These are phyloP conservation scores for Limosa lapponica DNA, from an alignment of 2,797 vertebrate species.

Conservation along the genomic window DNA sequence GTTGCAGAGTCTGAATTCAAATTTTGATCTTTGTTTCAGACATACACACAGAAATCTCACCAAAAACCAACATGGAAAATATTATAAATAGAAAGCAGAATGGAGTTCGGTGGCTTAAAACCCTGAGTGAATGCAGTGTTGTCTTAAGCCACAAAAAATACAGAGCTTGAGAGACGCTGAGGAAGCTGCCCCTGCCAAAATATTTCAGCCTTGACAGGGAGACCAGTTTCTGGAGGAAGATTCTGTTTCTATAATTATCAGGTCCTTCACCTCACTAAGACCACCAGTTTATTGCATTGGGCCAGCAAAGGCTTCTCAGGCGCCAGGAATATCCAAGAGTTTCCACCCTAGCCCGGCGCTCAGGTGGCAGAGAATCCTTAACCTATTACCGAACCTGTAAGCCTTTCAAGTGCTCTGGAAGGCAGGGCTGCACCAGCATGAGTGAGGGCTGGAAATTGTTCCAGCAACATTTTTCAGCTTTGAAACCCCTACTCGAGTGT, in stretches of 20 bases:
- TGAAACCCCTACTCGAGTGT: slow-evolving; percentile 24
- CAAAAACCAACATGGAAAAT: slow-evolving; percentile 30
- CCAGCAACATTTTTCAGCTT: slow-evolving; percentile 40
- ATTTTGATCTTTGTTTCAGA: slow-evolving; percentile 31
- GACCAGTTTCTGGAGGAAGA: slow-evolving; percentile 41
- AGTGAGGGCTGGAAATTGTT: not conserved
- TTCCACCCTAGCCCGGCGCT: not conserved
- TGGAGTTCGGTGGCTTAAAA: slow-evolving; percentile 28
- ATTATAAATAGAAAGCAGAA: slow-evolving; percentile 59
- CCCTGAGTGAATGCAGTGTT: slow-evolving; percentile 23
- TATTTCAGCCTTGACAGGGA: slow-evolving; percentile 47
- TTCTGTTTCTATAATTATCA: slow-evolving; percentile 61
- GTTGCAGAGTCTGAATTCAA: not conserved
- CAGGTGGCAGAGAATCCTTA: slow-evolving; percentile 8
- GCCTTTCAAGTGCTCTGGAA: not conserved
- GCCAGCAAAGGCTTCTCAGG: not conserved
- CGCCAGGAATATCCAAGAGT: not conserved
- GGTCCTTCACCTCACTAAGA: slow-evolving; percentile 9
- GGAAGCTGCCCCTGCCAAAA: slow-evolving; percentile 57
- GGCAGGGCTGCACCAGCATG: not conserved
- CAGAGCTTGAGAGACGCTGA: slow-evolving; percentile 2
- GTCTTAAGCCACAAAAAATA: slow-evolving; percentile 54
- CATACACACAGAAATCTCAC: not conserved
- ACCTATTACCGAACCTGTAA: not conserved
- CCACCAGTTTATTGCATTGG: not conserved